Evolutionary conservation across 2,888 invertebrate genomes (phyloP), one percentile per base, ranked within the genome.

Genomic region (Cynaeus angustus): DNA sequence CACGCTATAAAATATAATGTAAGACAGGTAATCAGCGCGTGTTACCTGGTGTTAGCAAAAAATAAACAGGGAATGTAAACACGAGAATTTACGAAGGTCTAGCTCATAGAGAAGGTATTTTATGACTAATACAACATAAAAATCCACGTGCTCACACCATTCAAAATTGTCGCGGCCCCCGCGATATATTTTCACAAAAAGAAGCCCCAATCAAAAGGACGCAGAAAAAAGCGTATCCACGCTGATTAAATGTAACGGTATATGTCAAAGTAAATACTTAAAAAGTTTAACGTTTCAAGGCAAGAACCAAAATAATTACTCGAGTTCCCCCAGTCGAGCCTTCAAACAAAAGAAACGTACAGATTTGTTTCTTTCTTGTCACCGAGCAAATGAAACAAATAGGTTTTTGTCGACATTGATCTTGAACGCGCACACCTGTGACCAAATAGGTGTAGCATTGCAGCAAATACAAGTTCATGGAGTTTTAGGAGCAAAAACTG

Each of bases 21-120:
- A 37, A 55, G 53, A 37, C 53, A 55, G 52, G 53, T 55, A 55
- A 55, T 55, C 53, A 55, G 10, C 38, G 13, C 6, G 3, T 38
- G 26, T 50, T 50, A 28, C 28, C 28, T 28, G 50, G 12, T 50
- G 16, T 28, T 16, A 50, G 50, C n/a, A 50, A 50, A 50, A 50
- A 16, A 46, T 52, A 12, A n/a, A 16, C n/a, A 9, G 26, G 13
- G 12, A 30, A 30, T 52, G 30, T 52, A 33, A 52, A 52, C 30
- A 33, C 13, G 14, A 52, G 21, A 52, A 52, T 30, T 12, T 52
- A 52, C 13, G 52, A 13, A 52, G 12, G 33, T 26, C 30, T 26
- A 10, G 13, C 4, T 33, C 5, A 21, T 21, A 28, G 14, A 30
- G 26, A 21, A 26, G 26, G 26, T 10, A 26, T 10, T 48, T 48